These are phyloP conservation scores for Apolygus lucorum DNA, from an alignment of 1,140 invertebrate species.

Conservation along the genomic window DNA sequence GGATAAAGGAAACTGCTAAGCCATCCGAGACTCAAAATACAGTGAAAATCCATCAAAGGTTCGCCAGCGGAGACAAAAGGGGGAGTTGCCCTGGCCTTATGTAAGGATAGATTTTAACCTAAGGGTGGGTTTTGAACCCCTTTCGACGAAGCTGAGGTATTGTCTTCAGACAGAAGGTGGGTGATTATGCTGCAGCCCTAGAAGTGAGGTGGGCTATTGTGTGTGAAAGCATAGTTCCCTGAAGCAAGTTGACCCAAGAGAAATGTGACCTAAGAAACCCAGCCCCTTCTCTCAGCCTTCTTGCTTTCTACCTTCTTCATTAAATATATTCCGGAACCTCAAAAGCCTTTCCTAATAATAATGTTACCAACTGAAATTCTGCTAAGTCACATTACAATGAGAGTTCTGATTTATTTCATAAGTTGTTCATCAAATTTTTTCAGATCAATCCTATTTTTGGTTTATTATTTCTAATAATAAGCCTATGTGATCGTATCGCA, in stretches of 20 bases:
- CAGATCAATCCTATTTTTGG: too few species aligned
- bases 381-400: too few species aligned
- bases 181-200: conserved; percentile 18
- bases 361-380: too few species aligned
- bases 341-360: too few species aligned
- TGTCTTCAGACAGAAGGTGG: conserved; percentile 10
- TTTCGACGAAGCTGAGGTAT: conserved; percentile 2
- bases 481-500: too few species aligned
- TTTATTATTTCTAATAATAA: too few species aligned
- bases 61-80: conserved; percentile 4
- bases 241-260: conserved; percentile 18
- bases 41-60: conserved; percentile 22
- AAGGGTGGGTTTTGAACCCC: conserved; percentile 6
- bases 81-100: neutral
- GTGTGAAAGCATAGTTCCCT: conserved; percentile 2
- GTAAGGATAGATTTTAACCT: conserved; percentile 20
- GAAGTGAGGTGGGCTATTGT: conserved; percentile 17
- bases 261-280: conserved; percentile 18
- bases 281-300: neutral
- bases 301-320: neutral
- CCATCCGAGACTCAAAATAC: conserved; percentile 19
- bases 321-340: too few species aligned
- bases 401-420: too few species aligned
- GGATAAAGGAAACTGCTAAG: conserved; percentile 20
- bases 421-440: too few species aligned